phyloP scores from a whole-genome alignment of 2,888 invertebrate species.

The Caenorhabditis uteleia region DNA sequence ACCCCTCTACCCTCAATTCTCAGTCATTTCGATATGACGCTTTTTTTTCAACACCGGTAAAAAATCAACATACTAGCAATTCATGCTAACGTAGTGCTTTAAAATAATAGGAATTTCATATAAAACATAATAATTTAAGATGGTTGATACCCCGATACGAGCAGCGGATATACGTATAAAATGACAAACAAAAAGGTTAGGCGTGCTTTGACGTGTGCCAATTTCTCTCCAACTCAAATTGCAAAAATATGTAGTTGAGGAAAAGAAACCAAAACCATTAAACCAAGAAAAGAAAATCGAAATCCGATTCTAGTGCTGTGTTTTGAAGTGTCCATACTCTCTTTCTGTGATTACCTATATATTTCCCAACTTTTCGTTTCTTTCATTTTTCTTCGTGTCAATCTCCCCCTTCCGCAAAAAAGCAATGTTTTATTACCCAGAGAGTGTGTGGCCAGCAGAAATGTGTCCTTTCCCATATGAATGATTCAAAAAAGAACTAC shows the following conservation, averaged over 20 bases:
- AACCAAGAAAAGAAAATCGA: constrained; percentile 23
- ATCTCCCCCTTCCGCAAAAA: constrained; percentile 19
- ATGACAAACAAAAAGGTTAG: constrained; percentile 29
- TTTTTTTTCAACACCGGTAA: no score
- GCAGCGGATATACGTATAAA: background rate
- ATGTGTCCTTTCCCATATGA: background rate
- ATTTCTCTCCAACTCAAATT: background rate
- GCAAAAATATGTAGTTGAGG: no score
- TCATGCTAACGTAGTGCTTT: no score
- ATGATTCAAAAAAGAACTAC: no score
- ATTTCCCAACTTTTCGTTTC: constrained; percentile 21
- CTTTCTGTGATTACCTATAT: constrained; percentile 16
- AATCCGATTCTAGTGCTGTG: constrained; percentile 28
- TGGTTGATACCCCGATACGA: no score
- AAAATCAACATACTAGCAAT: no score
- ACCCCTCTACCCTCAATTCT: background rate
- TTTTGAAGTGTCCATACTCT: constrained; percentile 43
- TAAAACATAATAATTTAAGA: no score
- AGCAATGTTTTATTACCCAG: background rate
- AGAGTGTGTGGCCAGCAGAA: background rate
- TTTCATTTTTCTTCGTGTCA: constrained; percentile 31
- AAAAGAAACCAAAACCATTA: background rate
- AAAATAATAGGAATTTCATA: no score
- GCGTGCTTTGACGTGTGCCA: constrained; percentile 45
- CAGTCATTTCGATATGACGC: no score